These are phyloP conservation scores for Nasonia oneida DNA, from an alignment of 2,888 invertebrate species.

Conservation along the genomic window DNA sequence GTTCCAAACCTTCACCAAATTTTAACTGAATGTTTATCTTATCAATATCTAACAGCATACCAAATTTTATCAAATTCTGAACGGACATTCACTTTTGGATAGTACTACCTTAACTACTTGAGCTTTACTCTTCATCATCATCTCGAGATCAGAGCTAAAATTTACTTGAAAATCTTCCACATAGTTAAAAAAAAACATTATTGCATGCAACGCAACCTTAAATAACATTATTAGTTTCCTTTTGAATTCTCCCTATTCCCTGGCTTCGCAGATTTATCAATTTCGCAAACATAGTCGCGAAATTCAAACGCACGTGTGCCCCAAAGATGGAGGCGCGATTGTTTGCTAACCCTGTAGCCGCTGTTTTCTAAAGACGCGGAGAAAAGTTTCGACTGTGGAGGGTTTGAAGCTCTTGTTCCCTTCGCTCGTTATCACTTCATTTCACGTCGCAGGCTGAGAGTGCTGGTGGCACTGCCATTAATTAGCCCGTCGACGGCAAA, in stretches of 20 bases:
- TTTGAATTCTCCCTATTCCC: neutral
- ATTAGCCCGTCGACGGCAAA: conserved; percentile 40
- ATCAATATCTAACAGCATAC: no score
- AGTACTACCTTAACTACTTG: no score
- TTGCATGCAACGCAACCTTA: neutral
- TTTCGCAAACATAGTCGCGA: conserved; percentile 43
- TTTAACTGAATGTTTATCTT: no score
- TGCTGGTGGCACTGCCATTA: conserved; percentile 17
- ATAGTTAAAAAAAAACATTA: neutral
- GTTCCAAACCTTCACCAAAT: no score
- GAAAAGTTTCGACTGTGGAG: conserved; percentile 36
- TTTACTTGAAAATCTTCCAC: neutral
- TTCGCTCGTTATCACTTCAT: conserved; percentile 50
- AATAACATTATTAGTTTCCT: neutral
- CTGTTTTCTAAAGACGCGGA: conserved; percentile 43
- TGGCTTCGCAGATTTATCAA: conserved; percentile 46
- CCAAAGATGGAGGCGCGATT: conserved; percentile 28
- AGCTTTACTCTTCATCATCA: neutral
- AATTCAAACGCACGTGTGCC: conserved; percentile 55
- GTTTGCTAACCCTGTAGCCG: conserved; percentile 41
- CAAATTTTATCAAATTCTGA: no score
- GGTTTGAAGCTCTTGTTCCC: neutral
- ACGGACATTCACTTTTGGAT: no score
- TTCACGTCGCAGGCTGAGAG: conserved; percentile 17
- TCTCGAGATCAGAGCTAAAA: neutral